Evolutionary conservation across 2,797 vertebrate species (phyloP).

Genomic region (Hydrophis major): DNA sequence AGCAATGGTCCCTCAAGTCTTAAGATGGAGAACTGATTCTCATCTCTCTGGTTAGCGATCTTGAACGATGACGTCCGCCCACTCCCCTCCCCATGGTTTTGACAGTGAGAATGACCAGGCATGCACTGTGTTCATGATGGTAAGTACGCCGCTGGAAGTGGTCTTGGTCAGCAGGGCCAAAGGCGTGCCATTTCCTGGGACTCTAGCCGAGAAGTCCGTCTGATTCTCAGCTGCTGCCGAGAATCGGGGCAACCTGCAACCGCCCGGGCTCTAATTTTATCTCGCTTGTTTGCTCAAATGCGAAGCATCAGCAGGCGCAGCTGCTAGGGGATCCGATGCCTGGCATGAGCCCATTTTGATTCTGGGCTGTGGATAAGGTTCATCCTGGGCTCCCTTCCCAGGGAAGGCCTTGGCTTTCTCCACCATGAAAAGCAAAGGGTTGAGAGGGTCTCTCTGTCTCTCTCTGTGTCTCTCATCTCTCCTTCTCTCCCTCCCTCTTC

Average conservation of each 20-base stretch:
- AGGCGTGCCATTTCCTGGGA: not conserved
- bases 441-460: not conserved
- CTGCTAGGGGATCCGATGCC: not conserved
- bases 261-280: conserved; percentile 51
- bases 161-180: not conserved
- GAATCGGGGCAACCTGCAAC: not conserved
- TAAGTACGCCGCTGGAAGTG: not conserved
- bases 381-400: not conserved
- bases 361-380: not conserved
- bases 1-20: not conserved
- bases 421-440: not conserved
- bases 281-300: not conserved
- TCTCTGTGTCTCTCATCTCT: not conserved
- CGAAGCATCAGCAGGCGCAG: conserved; percentile 17
- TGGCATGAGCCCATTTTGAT: accelerated
- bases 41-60: no score
- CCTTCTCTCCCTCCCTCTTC: no score
- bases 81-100: not conserved
- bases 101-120: not conserved
- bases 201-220: not conserved
- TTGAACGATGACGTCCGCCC: not conserved
- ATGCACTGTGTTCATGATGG: not conserved
- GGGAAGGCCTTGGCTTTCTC: not conserved
- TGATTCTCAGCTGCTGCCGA: not conserved
- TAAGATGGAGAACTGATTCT: not conserved